Evolutionary conservation across 1,140 invertebrate genomes (phyloP), one percentile per base, ranked within the genome.

Genomic region (Penaeus vannamei): DNA sequence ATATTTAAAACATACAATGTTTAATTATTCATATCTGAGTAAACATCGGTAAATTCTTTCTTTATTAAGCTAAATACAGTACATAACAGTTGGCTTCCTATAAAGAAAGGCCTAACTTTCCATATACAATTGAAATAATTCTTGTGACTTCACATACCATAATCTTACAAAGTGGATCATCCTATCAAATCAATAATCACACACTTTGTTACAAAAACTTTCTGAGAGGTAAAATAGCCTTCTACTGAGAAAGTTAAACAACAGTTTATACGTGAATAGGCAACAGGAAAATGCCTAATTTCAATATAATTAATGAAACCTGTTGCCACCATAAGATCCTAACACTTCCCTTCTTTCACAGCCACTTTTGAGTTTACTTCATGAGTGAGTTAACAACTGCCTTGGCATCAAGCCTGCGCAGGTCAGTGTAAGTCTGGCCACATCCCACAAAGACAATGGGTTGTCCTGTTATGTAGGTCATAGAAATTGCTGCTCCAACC

Each of bases 391-490:
- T 95, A 26, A 99, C 98, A 46, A 99, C 98, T 85, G 99, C 98
- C 93, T 98, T 98, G 61, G 97, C 98, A 94, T 99, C 99, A 79
- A 99, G 94, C 90, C 97, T 98, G 93, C 99, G 98, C 84, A 99
- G 94, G 94, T 99, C 99, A 0, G 97, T 97, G 93, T 99, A 99
- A 0, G 98, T 99, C 94, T 99, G 99, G 10, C 99, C 99, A 72
- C 98, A 99, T 29, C 99, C 99, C 42, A 99, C 99, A 93, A 99
- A 99, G 42, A 99, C 98, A 91, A 99, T 99, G 0, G 99, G 99
- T 93, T 99, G 98, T 14, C 99, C 99, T 60, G 99, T 99, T 86
- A 99, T 99, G 93, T 99, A 99, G 0, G 99, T 99, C 99, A 99
- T 99, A 17, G 99, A 99, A 92, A 99, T 98, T 72, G 99, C 98